Base-by-base conservation (phyloP, 1,140 invertebrate species). In the Dreissena rostriformis region DNA sequence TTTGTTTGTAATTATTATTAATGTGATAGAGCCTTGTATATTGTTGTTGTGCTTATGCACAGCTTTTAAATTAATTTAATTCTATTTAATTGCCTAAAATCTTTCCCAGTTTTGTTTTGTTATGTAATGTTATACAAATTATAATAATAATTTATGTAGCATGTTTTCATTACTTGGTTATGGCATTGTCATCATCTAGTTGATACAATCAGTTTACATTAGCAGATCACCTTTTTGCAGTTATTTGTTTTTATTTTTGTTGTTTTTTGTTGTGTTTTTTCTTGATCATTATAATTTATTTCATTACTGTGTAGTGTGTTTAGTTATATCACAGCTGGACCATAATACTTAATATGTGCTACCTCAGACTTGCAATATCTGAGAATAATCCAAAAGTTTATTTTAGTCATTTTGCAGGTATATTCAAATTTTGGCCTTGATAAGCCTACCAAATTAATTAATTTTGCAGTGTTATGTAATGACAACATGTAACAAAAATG, bases 41-140 rank as follows among this genome's bases (percentile, higher is more conserved):
- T 52, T 74, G 39, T 81, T 72, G 68, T 72, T 73, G 70, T 72
- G 79, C 79, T 63, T 24, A 72, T 26, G 68, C 70, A 81, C 72
- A 66, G 68, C 68, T 75, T 75, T 75, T 74, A 73, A 81, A 39
- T 39, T 39, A 39, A 39, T 39, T 39, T 61, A n/a, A 61, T 61
- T 61, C 70, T 81, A 81, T 82, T 82, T 82, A 82, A 82, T 75
- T 74, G 80, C 80, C 68, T 74, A 39, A 51, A 74, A 72, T 70
- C 80, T 82, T 82, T 73, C 80, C 49, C 67, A 68, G 75, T 75
- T 82, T 82, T 82, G 80, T 82, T 82, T 82, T 82, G 80, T 82
- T 82, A 82, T 68, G 80, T 82, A 82, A 75, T 82, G 65, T 82
- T 82, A 82, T 82, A 82, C 75, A 82, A 73, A 82, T 73, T 82